Conservation (phyloP, 2,888 invertebrate species). For the Polydrusus pterygomalis region DNA sequence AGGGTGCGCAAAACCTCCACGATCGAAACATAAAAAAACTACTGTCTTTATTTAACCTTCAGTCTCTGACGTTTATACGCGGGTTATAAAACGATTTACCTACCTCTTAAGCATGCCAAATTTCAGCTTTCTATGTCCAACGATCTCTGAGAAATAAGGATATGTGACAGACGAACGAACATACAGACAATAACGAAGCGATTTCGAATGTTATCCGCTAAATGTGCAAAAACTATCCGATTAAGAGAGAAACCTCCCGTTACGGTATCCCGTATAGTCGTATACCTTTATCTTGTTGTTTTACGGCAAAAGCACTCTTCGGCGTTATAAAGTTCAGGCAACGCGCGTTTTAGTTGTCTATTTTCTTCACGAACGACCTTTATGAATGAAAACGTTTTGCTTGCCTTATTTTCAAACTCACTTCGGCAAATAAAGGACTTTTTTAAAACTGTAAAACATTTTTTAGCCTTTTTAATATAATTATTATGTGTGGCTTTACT, state of each 20-base stretch:
- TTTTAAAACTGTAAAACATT: conserved; percentile 38
- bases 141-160: too few relatives aligned
- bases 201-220: not conserved
- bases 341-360: conserved; percentile 66
- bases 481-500: too few relatives aligned
- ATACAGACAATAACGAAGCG: too few relatives aligned
- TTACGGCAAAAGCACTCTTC: conserved; percentile 60
- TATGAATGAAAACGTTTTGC: conserved; percentile 69
- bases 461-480: conserved; percentile 34
- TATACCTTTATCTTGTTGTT: conserved; percentile 60
- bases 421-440: conserved; percentile 67
- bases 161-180: too few relatives aligned
- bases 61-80: too few relatives aligned
- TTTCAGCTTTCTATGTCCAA: too few relatives aligned
- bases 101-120: too few relatives aligned
- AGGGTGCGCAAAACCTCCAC: too few relatives aligned
- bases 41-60: too few relatives aligned
- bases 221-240: conserved; percentile 45
- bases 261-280: conserved; percentile 16
- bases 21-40: too few relatives aligned
- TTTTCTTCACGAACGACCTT: conserved; percentile 66
- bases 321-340: conserved; percentile 66
- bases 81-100: too few relatives aligned
- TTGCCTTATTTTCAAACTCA: conserved; percentile 67
- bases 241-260: conserved; percentile 50